Conservation (phyloP, 2,888 invertebrate species). For the Platycnemis pennipes region DNA sequence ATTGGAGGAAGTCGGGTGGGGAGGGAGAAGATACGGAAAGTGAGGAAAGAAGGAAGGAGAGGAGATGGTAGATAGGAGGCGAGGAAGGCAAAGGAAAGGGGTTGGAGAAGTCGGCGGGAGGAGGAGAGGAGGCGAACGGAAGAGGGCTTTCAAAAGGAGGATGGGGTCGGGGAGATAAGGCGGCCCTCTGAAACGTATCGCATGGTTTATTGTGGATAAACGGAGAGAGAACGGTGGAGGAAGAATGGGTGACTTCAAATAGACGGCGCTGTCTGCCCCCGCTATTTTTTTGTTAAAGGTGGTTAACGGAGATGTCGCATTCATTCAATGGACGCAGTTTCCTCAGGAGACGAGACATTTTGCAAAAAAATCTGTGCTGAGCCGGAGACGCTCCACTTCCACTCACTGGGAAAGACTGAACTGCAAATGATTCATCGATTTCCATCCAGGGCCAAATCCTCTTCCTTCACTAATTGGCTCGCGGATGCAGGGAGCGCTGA, state of each 20-base stretch:
- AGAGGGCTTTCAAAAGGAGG: not conserved
- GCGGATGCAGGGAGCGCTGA: not conserved
- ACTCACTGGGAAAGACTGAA: not conserved
- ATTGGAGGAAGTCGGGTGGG: not conserved
- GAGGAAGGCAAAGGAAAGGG: too few species aligned
- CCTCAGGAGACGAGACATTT: not conserved
- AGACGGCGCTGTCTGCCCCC: not conserved
- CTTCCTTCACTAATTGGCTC: not conserved
- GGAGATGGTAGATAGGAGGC: too few species aligned
- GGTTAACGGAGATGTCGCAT: not conserved
- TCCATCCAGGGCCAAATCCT: not conserved
- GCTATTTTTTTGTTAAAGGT: not conserved
- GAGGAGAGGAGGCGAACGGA: not conserved
- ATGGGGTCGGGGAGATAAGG: not conserved
- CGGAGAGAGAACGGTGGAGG: not conserved
- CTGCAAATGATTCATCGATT: not conserved
- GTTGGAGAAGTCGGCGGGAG: too few species aligned
- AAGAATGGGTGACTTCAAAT: not conserved
- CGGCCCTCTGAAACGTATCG: conserved; percentile 18
- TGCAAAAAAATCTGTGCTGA: not conserved
- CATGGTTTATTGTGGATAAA: conserved; percentile 17
- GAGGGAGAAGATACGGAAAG: too few species aligned
- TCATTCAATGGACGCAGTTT: not conserved
- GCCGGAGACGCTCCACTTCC: not conserved
- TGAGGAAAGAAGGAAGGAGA: too few species aligned